These are phyloP conservation scores for Melanerpes formicivorus DNA, from an alignment of 2,113 vertebrate species.

Conservation along the genomic window DNA sequence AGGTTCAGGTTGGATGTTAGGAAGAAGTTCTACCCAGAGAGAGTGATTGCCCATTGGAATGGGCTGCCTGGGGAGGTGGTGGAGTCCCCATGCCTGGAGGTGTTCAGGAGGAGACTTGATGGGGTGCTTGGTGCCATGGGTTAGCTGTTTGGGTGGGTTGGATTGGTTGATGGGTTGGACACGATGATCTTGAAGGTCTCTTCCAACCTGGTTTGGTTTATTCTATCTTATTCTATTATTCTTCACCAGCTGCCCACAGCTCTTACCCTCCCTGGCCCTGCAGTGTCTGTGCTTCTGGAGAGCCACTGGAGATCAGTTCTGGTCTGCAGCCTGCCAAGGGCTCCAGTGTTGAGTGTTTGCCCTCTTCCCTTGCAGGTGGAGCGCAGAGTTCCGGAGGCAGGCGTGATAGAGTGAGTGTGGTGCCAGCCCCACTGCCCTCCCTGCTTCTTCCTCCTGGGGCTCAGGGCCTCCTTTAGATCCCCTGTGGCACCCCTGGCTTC, in stretches of 20 bases:
- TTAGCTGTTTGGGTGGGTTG: no score
- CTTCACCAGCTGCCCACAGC: not conserved
- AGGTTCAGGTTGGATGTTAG: no score
- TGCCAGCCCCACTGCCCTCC: not conserved
- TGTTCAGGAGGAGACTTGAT: no score
- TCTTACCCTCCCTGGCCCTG: not conserved
- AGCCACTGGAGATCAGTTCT: not conserved
- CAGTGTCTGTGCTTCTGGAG: not conserved
- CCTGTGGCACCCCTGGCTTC: fast-evolving
- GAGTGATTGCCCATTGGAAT: no score
- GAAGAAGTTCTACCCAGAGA: no score
- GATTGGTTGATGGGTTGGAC: no score
- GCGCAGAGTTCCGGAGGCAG: slow-evolving; percentile 81
- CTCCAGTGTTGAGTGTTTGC: not conserved
- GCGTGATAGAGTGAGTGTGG: slow-evolving; percentile 88
- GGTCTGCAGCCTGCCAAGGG: not conserved
- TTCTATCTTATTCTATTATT: not conserved
- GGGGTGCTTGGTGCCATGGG: no score
- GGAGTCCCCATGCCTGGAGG: no score
- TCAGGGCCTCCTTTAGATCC: not conserved
- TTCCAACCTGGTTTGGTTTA: no score
- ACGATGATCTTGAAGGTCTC: not conserved
- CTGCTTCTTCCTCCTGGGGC: fast-evolving
- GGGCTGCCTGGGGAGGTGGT: no score
- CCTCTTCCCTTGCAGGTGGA: slow-evolving; percentile 74